These are phyloP conservation scores for Osmerus mordax DNA, from an alignment of 2,113 vertebrate species.

Conservation along the genomic window DNA sequence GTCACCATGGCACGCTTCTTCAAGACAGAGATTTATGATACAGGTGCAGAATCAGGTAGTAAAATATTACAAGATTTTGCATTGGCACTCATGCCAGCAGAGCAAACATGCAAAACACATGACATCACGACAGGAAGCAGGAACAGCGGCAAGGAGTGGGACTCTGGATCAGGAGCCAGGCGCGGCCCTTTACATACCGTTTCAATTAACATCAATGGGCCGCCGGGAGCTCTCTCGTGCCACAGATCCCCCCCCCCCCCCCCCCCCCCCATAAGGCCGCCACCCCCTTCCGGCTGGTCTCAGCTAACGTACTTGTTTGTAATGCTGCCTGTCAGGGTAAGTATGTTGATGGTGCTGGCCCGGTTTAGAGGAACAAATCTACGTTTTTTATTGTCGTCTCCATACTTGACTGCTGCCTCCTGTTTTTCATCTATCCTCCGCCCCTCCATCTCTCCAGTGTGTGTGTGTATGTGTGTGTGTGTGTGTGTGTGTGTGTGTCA, in stretches of 20 bases:
- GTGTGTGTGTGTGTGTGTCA: too few relatives aligned
- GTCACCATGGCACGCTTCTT: not conserved
- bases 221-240: conserved; percentile 55
- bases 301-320: not conserved
- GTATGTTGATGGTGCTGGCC: too few relatives aligned
- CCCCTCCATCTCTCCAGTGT: too few relatives aligned
- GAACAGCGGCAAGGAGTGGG: too few relatives aligned
- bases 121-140: conserved; percentile 25
- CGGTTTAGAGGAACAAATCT: too few relatives aligned
- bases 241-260: conserved; percentile 41
- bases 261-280: not conserved
- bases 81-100: not conserved
- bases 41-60: not conserved
- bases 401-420: too few relatives aligned
- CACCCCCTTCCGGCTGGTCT: not conserved
- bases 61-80: conserved; percentile 7
- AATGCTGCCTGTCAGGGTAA: not conserved
- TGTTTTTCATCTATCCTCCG: too few relatives aligned
- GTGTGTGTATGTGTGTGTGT: too few relatives aligned
- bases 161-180: conserved; percentile 45
- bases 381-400: too few relatives aligned
- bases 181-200: conserved; percentile 47
- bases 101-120: conserved; percentile 24
- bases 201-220: conserved; percentile 63
- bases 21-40: conserved; percentile 7